These are phyloP conservation scores for Todiramphus saurophagus DNA, from an alignment of 2,113 vertebrate genomes.

Conservation along the genomic window DNA sequence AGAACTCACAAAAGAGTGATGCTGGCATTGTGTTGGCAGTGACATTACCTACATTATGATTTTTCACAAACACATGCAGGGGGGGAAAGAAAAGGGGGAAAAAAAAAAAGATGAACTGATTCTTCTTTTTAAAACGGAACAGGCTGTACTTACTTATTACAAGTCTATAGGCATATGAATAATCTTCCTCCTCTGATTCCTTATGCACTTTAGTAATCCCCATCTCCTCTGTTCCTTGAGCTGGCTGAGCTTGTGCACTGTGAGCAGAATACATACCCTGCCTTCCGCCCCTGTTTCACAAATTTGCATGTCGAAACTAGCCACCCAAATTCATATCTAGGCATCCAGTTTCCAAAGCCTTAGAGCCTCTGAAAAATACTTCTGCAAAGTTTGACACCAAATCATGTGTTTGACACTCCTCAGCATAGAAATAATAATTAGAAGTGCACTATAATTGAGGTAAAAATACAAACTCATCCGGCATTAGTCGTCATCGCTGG, in stretches of 20 bases:
- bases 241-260: background rate
- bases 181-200: conserved; percentile 15
- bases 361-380: background rate
- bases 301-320: background rate
- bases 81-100: background rate
- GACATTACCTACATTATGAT: background rate
- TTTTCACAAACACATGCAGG: background rate
- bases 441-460: background rate
- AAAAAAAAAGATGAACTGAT: background rate
- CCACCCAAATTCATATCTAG: background rate
- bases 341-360: background rate
- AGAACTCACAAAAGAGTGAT: conserved; percentile 22
- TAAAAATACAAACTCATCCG: background rate
- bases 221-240: background rate
- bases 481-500: background rate
- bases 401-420: background rate
- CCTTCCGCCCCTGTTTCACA: background rate
- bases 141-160: conserved; percentile 22
- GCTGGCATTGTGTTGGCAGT: background rate
- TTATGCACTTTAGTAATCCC: background rate
- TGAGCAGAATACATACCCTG: background rate
- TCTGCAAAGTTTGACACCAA: background rate
- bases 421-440: background rate
- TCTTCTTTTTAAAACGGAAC: background rate
- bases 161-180: background rate